Evolutionary conservation across 2,113 vertebrate genomes (phyloP).

Genomic region (Mellivora capensis): DNA sequence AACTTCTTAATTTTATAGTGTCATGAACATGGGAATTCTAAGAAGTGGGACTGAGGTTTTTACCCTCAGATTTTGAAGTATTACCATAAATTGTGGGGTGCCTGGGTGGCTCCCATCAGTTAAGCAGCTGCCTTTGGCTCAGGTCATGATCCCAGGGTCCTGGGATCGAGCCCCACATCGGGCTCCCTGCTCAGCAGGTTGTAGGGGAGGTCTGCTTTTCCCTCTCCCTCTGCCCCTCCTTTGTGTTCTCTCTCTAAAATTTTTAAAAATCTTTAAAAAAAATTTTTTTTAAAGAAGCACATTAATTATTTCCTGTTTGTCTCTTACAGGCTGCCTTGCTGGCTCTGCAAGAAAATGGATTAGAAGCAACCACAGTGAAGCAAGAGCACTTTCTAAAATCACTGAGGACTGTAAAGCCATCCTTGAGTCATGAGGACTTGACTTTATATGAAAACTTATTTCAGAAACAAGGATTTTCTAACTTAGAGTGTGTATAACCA

Average conservation of each 20-base stretch:
- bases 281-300: not conserved
- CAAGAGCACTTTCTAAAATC: conserved; percentile 86
- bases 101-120: not conserved
- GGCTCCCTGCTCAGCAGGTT: not conserved
- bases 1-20: not conserved
- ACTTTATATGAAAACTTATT: conserved; percentile 84
- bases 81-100: not conserved
- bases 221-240: not conserved
- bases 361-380: conserved; percentile 85
- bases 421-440: conserved; percentile 86
- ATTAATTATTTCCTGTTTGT: not conserved
- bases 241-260: not conserved
- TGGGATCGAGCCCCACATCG: not conserved
- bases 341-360: conserved; percentile 88
- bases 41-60: not conserved
- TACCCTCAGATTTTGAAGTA: not conserved
- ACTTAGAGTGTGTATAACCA: conserved; percentile 38
- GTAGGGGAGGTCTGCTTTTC: not conserved
- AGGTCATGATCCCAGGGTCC: not conserved
- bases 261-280: not conserved
- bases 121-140: not conserved
- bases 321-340: conserved; percentile 90
- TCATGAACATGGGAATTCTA: not conserved
- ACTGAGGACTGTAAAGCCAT: conserved; percentile 86
- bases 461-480: conserved; percentile 54